phyloP scores from a whole-genome alignment of 2,888 invertebrate genomes.

The Mimachlamys varia region DNA sequence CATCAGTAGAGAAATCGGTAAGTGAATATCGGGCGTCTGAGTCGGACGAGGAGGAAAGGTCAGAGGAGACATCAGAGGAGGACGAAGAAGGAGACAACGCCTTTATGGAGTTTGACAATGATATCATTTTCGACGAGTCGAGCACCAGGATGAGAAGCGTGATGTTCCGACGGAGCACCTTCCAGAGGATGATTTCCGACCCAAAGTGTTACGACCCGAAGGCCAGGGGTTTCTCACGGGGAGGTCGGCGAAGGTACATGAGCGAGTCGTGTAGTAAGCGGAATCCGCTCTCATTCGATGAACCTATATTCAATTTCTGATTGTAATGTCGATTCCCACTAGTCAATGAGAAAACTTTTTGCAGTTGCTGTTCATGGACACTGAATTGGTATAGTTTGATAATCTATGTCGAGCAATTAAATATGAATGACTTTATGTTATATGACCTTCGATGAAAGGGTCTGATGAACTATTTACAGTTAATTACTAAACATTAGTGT shows the following conservation, averaged over 20 bases:
- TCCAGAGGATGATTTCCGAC: conserved; percentile 81
- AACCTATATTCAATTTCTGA: conserved; percentile 16
- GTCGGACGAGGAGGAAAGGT: conserved; percentile 50
- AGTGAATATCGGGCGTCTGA: conserved; percentile 37
- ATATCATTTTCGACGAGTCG: conserved; percentile 73
- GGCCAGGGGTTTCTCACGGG: conserved; percentile 79
- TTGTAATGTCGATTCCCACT: not conserved
- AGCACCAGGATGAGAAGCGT: conserved; percentile 67
- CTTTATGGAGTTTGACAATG: conserved; percentile 69
- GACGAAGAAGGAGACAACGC: conserved; percentile 71
- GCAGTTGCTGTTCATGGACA: too few species aligned
- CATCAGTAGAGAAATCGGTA: conserved; percentile 52
- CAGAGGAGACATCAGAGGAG: conserved; percentile 62
- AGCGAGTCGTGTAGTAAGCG: conserved; percentile 54
- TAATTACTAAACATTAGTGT: too few species aligned
- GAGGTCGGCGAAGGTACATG: conserved; percentile 58
- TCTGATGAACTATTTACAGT: too few species aligned
- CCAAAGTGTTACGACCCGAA: conserved; percentile 80
- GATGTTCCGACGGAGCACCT: conserved; percentile 74
- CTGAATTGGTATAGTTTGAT: too few species aligned
- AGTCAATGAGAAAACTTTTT: too few species aligned
- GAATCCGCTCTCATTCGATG: not conserved
- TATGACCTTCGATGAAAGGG: too few species aligned
- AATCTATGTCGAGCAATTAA: too few species aligned
- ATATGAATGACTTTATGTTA: too few species aligned